phyloP scores from a whole-genome alignment of 2,888 invertebrate genomes.

The Pemphredon lugubris region DNA sequence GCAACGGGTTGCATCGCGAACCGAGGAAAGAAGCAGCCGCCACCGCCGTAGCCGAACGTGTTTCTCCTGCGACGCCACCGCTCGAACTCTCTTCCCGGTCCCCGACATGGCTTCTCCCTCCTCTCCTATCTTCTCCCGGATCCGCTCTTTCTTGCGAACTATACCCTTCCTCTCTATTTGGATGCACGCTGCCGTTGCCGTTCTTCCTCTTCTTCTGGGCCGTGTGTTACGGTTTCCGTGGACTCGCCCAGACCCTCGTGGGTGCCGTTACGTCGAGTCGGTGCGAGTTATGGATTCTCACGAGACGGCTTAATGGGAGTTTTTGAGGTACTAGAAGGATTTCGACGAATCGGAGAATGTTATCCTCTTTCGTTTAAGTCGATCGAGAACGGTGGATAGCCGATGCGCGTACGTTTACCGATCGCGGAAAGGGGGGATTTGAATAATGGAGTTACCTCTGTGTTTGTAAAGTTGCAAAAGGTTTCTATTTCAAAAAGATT shows the following conservation, averaged over 20 bases:
- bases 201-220: neutral
- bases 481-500: no score
- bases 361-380: neutral
- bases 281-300: neutral
- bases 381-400: no score
- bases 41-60: slow-evolving; percentile 34
- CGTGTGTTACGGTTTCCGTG: slow-evolving; percentile 28
- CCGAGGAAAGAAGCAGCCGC: slow-evolving; percentile 35
- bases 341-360: neutral
- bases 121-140: neutral
- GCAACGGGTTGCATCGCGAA: slow-evolving; percentile 45
- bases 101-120: neutral
- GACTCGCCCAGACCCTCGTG: neutral
- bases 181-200: slow-evolving; percentile 7
- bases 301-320: neutral
- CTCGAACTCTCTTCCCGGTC: slow-evolving; percentile 1
- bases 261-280: slow-evolving; percentile 30
- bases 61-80: slow-evolving; percentile 6
- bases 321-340: neutral
- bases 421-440: no score
- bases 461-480: no score
- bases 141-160: neutral
- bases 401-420: no score
- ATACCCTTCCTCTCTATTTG: slow-evolving; percentile 20
- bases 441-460: no score